Evolutionary conservation across 2,797 vertebrate species (phyloP), one percentile per base, ranked within the genome.

Genomic region (Trematomus bernacchii): DNA sequence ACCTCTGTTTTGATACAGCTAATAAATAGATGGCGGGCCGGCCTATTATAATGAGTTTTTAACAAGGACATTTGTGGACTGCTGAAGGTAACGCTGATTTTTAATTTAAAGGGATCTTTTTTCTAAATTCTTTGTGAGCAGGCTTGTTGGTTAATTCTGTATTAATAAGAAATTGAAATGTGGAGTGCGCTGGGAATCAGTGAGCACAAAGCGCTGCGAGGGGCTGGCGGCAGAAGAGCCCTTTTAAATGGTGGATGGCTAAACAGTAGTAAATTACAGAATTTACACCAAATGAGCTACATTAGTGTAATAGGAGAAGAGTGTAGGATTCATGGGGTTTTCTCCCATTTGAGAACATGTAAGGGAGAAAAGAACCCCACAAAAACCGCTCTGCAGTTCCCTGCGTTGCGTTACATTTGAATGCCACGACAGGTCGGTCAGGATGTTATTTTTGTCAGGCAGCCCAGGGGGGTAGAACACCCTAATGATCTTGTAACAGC

Each of bases 81-180:
- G 83, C 70, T 71, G 85, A 85, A 92, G 83, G 86, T 83, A 85
- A 88, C 19, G 73, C 85, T 84, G 79, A 23, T 89, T 93, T 94
- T 95, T 93, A 89, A 95, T 94, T 94, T 92, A 92, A 91, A 37
- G 91, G 85, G 86, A 89, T 88, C 69, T 79, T 86, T 80, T 91
- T 30, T 60, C 23, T 90, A 84, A 75, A 89, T 90, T 91, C 85
- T 91, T 87, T 68, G 69, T 53, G 37, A 86, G 83, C 71, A 76
- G 88, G 87, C 84, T 85, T 91, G 92, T 91, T 92, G 88, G 85
- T 93, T 92, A 91, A 93, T 94, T 92, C 84, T 91, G 88, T 92
- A 91, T 95, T 92, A 94, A 95, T 91, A 93, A 89, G 91, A 94
- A 92, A 91, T 90, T 93, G 90, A 93, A 93, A 91, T 90, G 90